phyloP scores from a whole-genome alignment of 2,113 vertebrate genomes.

The Rafetus swinhoei region DNA sequence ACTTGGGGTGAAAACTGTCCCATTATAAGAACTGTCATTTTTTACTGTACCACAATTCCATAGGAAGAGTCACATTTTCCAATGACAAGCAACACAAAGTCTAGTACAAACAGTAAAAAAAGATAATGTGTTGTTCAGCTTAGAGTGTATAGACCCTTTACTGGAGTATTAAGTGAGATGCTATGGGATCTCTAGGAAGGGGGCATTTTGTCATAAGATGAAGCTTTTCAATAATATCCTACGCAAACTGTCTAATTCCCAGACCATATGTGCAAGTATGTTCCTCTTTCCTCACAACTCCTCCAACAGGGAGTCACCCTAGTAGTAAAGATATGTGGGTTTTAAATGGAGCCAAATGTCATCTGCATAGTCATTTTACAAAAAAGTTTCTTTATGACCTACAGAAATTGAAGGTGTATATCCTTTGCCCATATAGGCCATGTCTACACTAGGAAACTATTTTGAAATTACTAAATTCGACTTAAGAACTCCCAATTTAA shows the following conservation, averaged over 20 bases:
- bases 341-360: neutral
- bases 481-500: no score
- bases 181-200: neutral
- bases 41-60: no score
- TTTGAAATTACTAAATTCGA: no score
- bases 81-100: no score
- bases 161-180: neutral
- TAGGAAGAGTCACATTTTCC: no score
- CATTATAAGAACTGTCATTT: neutral
- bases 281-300: neutral
- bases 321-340: neutral
- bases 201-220: neutral
- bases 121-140: neutral
- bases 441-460: no score
- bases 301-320: neutral
- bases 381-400: neutral
- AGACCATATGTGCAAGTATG: neutral
- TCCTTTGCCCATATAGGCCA: no score
- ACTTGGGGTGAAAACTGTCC: neutral
- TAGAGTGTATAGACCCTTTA: neutral
- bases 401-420: neutral
- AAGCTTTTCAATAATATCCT: neutral
- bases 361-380: neutral
- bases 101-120: neutral
- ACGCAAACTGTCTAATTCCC: neutral